phyloP scores from a whole-genome alignment of 64 coral and sea anemone species.

The Dendronephthya gigantea region DNA sequence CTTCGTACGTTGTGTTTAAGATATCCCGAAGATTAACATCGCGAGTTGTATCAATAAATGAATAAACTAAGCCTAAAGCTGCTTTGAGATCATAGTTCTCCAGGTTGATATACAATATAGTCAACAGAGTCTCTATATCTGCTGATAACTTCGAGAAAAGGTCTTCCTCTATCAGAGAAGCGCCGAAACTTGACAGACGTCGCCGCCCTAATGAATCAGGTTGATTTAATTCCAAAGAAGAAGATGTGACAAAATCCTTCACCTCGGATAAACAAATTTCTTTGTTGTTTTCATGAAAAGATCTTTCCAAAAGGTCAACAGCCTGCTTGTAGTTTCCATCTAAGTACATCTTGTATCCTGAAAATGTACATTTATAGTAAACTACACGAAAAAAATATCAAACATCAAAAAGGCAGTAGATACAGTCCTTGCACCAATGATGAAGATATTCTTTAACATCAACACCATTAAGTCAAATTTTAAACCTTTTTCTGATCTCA shows the following conservation, averaged over 20 bases:
- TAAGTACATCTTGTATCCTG: not conserved
- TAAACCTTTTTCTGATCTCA: not conserved
- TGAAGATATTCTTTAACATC: not conserved
- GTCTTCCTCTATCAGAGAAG: not conserved
- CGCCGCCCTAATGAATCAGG: not conserved
- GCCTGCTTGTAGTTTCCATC: not conserved
- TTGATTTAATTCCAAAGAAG: not conserved
- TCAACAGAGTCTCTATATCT: slow-evolving; percentile 48
- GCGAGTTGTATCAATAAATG: slow-evolving; percentile 33
- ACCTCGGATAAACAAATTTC: not conserved
- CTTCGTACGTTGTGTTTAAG: not conserved
- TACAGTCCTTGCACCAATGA: not conserved
- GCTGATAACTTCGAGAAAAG: not conserved
- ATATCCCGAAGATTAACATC: not conserved
- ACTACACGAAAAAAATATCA: not conserved
- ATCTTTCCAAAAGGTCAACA: not conserved
- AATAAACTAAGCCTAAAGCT: slow-evolving; percentile 43
- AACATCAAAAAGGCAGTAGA: too few relatives aligned
- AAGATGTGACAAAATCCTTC: not conserved
- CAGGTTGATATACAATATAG: slow-evolving; percentile 66
- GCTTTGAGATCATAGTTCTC: slow-evolving; percentile 73
- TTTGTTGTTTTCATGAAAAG: not conserved
- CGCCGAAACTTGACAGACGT: not conserved
- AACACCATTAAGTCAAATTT: not conserved
- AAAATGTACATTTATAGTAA: not conserved